Conservation (phyloP, 2,113 vertebrate genomes). For the Podarcis raffonei region DNA sequence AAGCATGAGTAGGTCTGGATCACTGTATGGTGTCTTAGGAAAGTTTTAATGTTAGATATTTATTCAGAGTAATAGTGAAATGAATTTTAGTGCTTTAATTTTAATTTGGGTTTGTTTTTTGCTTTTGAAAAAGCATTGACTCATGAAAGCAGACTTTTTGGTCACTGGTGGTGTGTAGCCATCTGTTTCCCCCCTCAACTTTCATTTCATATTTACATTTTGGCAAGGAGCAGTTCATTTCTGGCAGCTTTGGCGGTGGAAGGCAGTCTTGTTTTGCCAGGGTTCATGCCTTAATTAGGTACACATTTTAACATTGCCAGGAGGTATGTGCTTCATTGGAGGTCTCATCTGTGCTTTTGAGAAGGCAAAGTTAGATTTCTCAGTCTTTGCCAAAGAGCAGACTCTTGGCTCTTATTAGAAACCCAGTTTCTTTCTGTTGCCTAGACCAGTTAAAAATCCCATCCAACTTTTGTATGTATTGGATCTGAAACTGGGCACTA, state of each 20-base stretch:
- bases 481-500: not conserved
- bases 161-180: not conserved
- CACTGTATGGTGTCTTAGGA: not conserved
- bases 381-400: not conserved
- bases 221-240: not conserved
- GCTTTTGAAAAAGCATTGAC: too few species aligned
- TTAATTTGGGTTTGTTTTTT: not conserved
- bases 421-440: not conserved
- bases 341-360: not conserved
- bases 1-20: not conserved
- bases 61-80: not conserved
- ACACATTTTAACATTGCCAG: not conserved
- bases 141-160: not conserved
- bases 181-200: not conserved
- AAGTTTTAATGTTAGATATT: not conserved
- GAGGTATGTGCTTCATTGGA: not conserved
- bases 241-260: not conserved
- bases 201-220: not conserved
- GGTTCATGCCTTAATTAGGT: not conserved
- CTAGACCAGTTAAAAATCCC: not conserved
- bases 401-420: not conserved
- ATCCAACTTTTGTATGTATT: not conserved
- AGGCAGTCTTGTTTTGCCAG: not conserved
- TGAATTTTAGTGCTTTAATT: not conserved
- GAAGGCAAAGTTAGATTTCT: constrained; percentile 11